Conservation (phyloP, 2,888 invertebrate species). For the Petrolisthes cinctipes region DNA sequence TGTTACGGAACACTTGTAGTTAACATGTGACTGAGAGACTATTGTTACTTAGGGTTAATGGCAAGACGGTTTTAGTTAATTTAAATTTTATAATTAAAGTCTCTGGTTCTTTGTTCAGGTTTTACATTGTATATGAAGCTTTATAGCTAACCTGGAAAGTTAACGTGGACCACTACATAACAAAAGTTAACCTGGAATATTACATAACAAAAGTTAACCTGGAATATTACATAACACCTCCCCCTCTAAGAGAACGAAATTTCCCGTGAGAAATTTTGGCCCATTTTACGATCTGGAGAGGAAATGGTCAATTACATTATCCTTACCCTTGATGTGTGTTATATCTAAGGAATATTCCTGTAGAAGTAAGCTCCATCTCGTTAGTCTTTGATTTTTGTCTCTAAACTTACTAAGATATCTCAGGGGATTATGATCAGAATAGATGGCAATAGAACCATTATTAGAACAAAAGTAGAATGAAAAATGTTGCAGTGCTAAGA, state of each 20-base stretch:
- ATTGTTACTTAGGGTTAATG: no score
- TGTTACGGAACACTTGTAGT: no score
- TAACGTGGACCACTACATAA: no score
- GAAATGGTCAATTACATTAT: neutral
- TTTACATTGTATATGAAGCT: no score
- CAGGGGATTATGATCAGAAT: neutral
- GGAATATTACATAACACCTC: neutral
- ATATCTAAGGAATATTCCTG: neutral
- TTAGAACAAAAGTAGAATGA: neutral
- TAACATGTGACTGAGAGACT: no score
- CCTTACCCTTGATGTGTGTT: neutral
- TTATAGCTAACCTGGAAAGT: no score
- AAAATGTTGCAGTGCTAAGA: neutral
- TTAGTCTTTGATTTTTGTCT: neutral
- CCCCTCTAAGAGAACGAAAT: neutral
- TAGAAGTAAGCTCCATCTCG: neutral
- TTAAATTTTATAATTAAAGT: no score
- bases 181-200: no score
- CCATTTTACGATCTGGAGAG: neutral
- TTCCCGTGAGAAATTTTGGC: neutral
- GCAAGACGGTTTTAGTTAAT: no score
- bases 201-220: no score
- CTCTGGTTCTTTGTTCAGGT: no score
- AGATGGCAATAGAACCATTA: neutral
- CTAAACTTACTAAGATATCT: neutral